A percentile compares a stretch with the other conserved stretches of the same genome.
phyloP scores from a whole-genome alignment of 2,797 vertebrate genomes.

The Perodicticus potto region DNA sequence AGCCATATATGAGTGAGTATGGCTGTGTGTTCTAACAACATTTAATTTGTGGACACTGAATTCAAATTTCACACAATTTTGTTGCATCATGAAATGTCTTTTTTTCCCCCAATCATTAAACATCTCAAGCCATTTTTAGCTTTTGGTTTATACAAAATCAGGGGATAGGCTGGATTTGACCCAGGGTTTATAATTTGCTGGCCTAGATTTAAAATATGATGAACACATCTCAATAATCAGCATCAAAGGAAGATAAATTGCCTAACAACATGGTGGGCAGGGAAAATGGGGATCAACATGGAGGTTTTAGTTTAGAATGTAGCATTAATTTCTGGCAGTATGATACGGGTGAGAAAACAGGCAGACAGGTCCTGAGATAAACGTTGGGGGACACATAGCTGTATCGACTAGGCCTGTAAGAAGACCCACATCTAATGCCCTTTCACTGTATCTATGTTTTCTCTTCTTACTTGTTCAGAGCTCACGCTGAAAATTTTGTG shows the following conservation, averaged over 20 bases:
- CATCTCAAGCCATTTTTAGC: neutral
- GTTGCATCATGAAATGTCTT: neutral
- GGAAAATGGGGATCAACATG: neutral
- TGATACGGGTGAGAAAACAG: neutral
- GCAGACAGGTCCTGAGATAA: neutral
- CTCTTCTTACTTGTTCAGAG: neutral
- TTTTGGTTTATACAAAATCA: neutral
- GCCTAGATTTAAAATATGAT: neutral
- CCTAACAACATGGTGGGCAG: neutral
- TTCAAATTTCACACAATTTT: constrained; percentile 32
- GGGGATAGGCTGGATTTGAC: neutral
- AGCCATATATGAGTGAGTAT: neutral
- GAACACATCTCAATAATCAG: neutral
- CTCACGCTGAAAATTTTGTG: neutral
- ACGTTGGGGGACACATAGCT: neutral
- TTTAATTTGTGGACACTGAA: neutral
- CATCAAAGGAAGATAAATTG: neutral
- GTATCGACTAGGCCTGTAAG: neutral
- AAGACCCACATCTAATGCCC: neutral
- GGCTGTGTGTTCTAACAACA: neutral
- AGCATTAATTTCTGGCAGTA: neutral
- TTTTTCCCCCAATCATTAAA: neutral
- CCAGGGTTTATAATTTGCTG: neutral
- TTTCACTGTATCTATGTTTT: neutral
- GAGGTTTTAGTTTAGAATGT: neutral